These are phyloP conservation scores for Cichlasoma orientale DNA, from an alignment of 2,797 vertebrate species.

Conservation along the genomic window DNA sequence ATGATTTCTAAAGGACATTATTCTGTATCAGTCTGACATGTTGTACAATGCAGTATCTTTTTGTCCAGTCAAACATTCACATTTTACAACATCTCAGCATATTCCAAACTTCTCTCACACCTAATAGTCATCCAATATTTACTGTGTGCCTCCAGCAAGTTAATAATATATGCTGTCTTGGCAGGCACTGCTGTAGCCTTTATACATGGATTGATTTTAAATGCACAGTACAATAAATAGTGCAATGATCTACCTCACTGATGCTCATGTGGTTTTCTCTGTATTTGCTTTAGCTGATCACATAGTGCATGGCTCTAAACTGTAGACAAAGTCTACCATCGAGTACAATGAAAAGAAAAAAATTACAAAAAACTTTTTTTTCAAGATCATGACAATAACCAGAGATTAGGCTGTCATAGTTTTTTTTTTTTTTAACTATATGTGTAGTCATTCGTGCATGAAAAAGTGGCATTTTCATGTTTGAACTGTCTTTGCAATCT, in stretches of 20 bases:
- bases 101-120: conserved; percentile 42
- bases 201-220: conserved; percentile 55
- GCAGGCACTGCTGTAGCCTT: conserved; percentile 38
- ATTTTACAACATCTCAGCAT: conserved; percentile 38
- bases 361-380: not conserved
- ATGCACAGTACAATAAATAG: conserved; percentile 43
- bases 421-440: not conserved
- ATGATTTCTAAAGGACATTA: not conserved
- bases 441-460: not conserved
- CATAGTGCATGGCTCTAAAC: not conserved
- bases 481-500: conserved; percentile 21
- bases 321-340: not conserved
- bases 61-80: conserved; percentile 18
- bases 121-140: conserved; percentile 56
- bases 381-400: not conserved
- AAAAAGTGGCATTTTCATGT: not conserved
- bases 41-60: conserved; percentile 13
- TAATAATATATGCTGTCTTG: conserved; percentile 63
- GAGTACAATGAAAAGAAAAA: conserved; percentile 6
- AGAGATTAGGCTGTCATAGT: conserved; percentile 1
- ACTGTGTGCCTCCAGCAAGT: conserved; percentile 30
- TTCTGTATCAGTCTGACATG: not conserved
- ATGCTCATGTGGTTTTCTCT: conserved; percentile 9
- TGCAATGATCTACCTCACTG: conserved; percentile 17
- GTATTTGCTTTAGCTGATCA: not conserved